Evolutionary conservation across 2,888 invertebrate genomes (phyloP), one percentile per base, ranked within the genome.

Genomic region (Acrocera orbiculus): DNA sequence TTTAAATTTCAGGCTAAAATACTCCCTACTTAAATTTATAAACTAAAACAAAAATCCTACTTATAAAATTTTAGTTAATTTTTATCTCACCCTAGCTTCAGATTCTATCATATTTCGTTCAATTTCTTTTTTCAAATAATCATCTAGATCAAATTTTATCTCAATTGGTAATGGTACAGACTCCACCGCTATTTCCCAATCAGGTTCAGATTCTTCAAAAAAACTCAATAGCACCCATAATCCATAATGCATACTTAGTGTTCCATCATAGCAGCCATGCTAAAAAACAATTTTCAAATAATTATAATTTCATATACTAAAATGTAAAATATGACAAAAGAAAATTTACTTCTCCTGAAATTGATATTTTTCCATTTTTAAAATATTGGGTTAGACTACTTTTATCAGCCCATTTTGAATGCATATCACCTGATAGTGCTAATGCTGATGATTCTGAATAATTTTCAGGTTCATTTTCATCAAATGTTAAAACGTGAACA

Each of bases 381-480:
- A 56, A 69, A 34, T 54, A 49, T 4, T 67, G 46, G 14, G 62
- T 43, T 5, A 53, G 52, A 28, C 66, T 52, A 31, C 66, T 63
- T 44, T 70, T 70, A 50, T 74, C 74, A 25, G 64, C 64, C 71
- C 72, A 74, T 19, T 66, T 61, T 35, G 66, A 65, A 11, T 54
- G 54, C 16, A 60, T 57, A 44, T 69, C 63, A 1, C 69, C 70
- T 37, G 57, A 53, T 26, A 69, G 40, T 2, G 56, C 52, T 9
- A 54, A 25, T 35, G 53, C 48, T 4, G 57, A 51, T 4, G 60
- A 42, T 52, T 65, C 59, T 14, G 54, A 52, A 17, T 57, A 54
- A 35, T 50, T 40, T 3, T 36, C 40, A 0, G 58, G 56, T 24
- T 52, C 48, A 22, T 56, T 49, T 30, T 62, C 60, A 41, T 67